phyloP scores from a whole-genome alignment of 1,140 invertebrate genomes.

The Conus ventricosus region DNA sequence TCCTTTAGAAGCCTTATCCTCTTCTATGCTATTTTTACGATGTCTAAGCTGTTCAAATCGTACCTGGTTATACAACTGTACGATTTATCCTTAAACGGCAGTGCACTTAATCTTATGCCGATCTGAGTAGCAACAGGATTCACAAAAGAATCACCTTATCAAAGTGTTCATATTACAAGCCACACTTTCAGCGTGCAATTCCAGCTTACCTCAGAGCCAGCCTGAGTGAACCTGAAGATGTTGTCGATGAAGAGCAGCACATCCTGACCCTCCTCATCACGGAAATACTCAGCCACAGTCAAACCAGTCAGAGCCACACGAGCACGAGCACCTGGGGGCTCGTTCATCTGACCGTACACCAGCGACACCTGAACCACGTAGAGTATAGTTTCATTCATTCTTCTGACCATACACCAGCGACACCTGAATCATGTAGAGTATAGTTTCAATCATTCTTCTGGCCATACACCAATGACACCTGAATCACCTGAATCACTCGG shows the following conservation, averaged over 20 bases:
- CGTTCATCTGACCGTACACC: constrained; percentile 99
- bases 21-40: too few relatives aligned
- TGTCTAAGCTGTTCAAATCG: too few relatives aligned
- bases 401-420: constrained; percentile 99
- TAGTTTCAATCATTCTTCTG: too few relatives aligned
- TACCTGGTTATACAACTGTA: too few relatives aligned
- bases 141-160: too few relatives aligned
- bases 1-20: too few relatives aligned
- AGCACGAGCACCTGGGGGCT: constrained; percentile 98
- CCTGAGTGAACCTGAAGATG: constrained; percentile 99
- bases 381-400: constrained; percentile 83
- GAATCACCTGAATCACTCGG: neutral
- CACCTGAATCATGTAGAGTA: constrained; percentile 77
- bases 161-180: too few relatives aligned
- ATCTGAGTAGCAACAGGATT: too few relatives aligned
- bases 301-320: constrained; percentile 97
- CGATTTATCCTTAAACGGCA: too few relatives aligned
- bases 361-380: constrained; percentile 84
- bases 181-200: too few relatives aligned
- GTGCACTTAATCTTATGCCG: too few relatives aligned
- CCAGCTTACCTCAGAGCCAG: constrained; percentile 92
- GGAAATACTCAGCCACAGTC: constrained; percentile 97
- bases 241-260: constrained; percentile 99
- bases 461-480: constrained; percentile 97
- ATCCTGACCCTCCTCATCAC: constrained; percentile 99